Base-by-base conservation (phyloP, 2,113 vertebrate species). In the Romanogobio albipinnatus region DNA sequence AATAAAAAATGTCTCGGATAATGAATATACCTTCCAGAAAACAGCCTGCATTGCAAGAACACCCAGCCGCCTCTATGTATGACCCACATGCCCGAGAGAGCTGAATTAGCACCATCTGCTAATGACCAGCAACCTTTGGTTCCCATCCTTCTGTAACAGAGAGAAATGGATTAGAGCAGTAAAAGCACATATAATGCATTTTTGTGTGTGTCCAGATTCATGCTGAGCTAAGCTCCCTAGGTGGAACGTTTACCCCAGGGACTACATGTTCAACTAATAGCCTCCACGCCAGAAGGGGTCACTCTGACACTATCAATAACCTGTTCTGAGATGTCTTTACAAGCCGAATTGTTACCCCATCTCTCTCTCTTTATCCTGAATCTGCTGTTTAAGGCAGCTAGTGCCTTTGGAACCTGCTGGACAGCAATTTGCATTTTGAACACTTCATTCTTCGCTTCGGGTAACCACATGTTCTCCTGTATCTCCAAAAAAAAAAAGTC, bases 241-340 rank as follows among this genome's bases (percentile, higher is more conserved):
- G 59, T 47, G 19, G 9, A 76, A 29, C 36, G 5, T 75, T 39
- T 66, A 8, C 61, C 9, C 47, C 1, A 4, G 64, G 39, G 76
- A 85, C 9, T 43, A 71, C n/a, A 73, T 68, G 49, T 70, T 68
- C 58, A 68, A 59, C 64, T 85, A 79, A 79, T 45, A 39, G 64
- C 77, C 84, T 85, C 76, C 76, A 33, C 36, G 39, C 64, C 84
- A 80, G 84, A 85, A 85, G 84, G 64, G 84, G 76, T 85, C 84
- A 80, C 81, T 83, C 85, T 86, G 81, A 53, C 51, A 24, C 85
- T 78, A 70, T 86, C 81, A 78, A 70, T 82, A 76, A 64, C 62
- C n/a, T 53, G 45, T 66, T 24, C 78, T 8, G 24, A 64, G 56
- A 84, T 9, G 29, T 70, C 83, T 81, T 81, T 51, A 81, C 61